Percentiles rank a stretch among this genome's conserved stretches.
Evolutionary conservation across 2,888 invertebrate genomes (phyloP).

Genomic region (Hydroisotoma schaefferi): DNA sequence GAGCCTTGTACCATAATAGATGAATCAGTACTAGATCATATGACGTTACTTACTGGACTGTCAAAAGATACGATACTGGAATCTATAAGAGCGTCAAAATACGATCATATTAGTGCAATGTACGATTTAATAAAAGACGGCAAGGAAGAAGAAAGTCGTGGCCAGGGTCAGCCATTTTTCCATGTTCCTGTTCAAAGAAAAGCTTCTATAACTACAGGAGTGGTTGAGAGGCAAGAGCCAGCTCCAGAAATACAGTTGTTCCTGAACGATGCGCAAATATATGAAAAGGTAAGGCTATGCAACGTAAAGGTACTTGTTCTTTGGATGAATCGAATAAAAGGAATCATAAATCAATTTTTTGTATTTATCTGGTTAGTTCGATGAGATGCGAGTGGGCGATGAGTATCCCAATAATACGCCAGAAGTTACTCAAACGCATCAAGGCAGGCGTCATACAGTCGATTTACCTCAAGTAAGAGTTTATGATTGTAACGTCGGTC

Average conservation of each 20-base stretch:
- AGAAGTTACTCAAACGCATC: constrained; percentile 43
- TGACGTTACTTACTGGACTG: constrained; percentile 74
- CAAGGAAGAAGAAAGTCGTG: constrained; percentile 48
- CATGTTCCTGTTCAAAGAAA: constrained; percentile 45
- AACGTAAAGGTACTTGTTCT: no score
- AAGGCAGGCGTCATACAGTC: constrained; percentile 48
- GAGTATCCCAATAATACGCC: constrained; percentile 37
- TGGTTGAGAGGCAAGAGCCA: constrained; percentile 44
- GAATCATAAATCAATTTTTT: no score
- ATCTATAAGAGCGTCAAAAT: constrained; percentile 77
- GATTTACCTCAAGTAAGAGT: constrained; percentile 46
- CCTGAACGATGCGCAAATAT: constrained; percentile 58
- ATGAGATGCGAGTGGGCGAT: constrained; percentile 46
- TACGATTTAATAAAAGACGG: constrained; percentile 81
- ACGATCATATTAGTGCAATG: constrained; percentile 91
- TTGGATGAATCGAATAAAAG: no score
- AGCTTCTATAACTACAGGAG: constrained; percentile 48
- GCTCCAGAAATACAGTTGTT: constrained; percentile 50
- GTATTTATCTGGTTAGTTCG: constrained; percentile 35
- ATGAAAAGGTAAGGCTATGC: constrained; percentile 59
- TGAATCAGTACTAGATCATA: constrained; percentile 73
- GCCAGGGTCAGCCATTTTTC: constrained; percentile 27
- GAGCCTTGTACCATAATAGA: constrained; percentile 52
- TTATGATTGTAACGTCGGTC: not conserved
- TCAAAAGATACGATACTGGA: constrained; percentile 69